phyloP scores from a whole-genome alignment of 53 echinoderm and acorn worm species.

The Mesocentrotus franciscanus region DNA sequence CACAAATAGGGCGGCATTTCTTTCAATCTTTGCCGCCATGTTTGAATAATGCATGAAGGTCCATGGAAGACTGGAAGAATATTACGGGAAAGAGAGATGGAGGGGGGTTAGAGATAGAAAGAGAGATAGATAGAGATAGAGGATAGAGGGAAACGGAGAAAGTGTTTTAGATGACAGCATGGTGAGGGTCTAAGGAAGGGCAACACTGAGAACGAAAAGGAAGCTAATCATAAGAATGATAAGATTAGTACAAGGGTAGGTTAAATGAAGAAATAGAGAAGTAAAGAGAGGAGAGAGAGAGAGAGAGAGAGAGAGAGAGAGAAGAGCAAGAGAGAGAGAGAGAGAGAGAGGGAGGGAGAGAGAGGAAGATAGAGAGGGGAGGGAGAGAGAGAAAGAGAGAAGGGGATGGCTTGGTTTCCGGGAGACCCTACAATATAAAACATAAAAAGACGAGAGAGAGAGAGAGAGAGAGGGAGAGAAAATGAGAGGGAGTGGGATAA shows the following conservation, averaged over 20 bases:
- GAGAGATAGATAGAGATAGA: conserved; percentile 4
- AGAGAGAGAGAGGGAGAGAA: conserved; percentile 15
- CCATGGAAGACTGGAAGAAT: neutral
- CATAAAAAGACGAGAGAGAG: neutral
- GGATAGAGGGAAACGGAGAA: neutral
- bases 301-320: too few species aligned
- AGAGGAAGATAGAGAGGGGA: neutral
- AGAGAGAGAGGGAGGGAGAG: too few species aligned
- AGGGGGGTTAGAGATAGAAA: neutral
- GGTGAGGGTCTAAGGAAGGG: too few species aligned
- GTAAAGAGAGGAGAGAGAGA: too few species aligned
- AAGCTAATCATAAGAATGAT: too few species aligned
- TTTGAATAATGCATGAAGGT: conserved; percentile 10
- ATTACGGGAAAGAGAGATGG: neutral
- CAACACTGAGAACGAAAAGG: too few species aligned
- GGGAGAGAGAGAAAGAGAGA: neutral
- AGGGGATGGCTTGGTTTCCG: too few species aligned
- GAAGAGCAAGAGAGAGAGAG: too few species aligned
- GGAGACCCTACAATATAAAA: too few species aligned
- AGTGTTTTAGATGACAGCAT: neutral
- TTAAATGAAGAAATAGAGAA: too few species aligned
- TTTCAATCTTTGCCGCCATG: conserved; percentile 15
- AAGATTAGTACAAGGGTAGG: too few species aligned
- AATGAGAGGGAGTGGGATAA: neutral
- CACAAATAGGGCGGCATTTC: neutral